These are phyloP conservation scores for Hemicentrotus pulcherrimus DNA, from an alignment of 35 echinoderm and acorn worm genomes.

Conservation along the genomic window DNA sequence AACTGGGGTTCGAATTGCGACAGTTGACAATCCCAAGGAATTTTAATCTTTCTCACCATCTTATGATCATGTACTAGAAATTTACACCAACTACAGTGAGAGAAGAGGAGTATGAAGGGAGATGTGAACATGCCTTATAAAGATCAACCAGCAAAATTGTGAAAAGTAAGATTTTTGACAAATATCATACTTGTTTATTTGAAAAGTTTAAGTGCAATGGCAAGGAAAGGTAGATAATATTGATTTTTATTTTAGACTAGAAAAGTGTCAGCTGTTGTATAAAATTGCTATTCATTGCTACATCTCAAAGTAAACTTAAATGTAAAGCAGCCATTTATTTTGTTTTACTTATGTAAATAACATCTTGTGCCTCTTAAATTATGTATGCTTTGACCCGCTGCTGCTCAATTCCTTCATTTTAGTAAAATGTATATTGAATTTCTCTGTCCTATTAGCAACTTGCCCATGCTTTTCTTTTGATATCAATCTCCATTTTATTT, in stretches of 20 bases:
- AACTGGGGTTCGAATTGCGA: too few relatives aligned
- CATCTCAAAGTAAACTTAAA: not conserved
- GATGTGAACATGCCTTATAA: not conserved
- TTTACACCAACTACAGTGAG: too few relatives aligned
- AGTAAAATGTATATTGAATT: not conserved
- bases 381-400: not conserved
- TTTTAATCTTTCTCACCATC: too few relatives aligned
- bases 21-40: too few relatives aligned
- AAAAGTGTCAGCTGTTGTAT: not conserved
- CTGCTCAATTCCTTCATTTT: not conserved
- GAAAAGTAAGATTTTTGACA: not conserved
- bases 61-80: too few relatives aligned
- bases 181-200: not conserved
- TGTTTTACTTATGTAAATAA: not conserved
- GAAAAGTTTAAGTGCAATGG: not conserved
- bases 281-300: not conserved
- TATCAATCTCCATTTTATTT: too few relatives aligned
- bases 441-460: too few relatives aligned
- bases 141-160: too few relatives aligned
- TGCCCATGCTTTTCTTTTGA: too few relatives aligned
- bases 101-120: too few relatives aligned
- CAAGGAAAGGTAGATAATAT: not conserved
- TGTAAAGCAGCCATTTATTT: not conserved
- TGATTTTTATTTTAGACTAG: not conserved
- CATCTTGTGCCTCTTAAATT: not conserved